phyloP scores from a whole-genome alignment of 1,140 invertebrate genomes.

The Drosophila lowei region DNA sequence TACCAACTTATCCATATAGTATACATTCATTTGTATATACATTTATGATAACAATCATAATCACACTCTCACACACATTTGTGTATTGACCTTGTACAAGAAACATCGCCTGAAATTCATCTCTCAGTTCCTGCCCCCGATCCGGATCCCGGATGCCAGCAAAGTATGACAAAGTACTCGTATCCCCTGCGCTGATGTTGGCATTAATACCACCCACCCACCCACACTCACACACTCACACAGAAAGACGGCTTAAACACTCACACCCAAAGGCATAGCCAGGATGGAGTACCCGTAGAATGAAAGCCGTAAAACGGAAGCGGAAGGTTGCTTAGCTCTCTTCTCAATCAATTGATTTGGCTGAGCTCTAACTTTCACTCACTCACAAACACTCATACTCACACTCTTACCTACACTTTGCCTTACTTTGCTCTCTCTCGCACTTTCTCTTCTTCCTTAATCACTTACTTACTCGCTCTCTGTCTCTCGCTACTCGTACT shows the following conservation, averaged over 20 bases:
- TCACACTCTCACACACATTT: slow-evolving; percentile 27
- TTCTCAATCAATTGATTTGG: slow-evolving; percentile 36
- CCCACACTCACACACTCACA: slow-evolving; percentile 1
- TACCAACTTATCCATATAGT: slow-evolving; percentile 5
- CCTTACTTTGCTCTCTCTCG: slow-evolving; percentile 47
- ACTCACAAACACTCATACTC: slow-evolving; percentile 20
- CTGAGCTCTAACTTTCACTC: slow-evolving; percentile 24
- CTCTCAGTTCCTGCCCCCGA: slow-evolving; percentile 40
- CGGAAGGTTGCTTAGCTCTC: slow-evolving; percentile 31
- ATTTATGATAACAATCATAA: not conserved
- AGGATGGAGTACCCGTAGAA: not conserved
- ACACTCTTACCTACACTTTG: slow-evolving; percentile 45
- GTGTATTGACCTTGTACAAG: slow-evolving; percentile 42
- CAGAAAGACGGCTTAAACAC: not conserved
- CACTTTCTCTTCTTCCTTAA: slow-evolving; percentile 41
- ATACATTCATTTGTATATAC: slow-evolving; percentile 23
- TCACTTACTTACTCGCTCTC: slow-evolving; percentile 19
- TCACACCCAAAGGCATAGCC: slow-evolving; percentile 18
- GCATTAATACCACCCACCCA: slow-evolving; percentile 10
- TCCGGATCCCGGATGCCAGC: slow-evolving; percentile 42
- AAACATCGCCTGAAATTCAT: slow-evolving; percentile 38
- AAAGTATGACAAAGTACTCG: slow-evolving; percentile 57
- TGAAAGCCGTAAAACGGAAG: slow-evolving; percentile 9
- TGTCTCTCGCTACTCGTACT: slow-evolving; percentile 13
- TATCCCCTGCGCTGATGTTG: not conserved